Evolutionary conservation across 2,113 vertebrate genomes (phyloP).

Genomic region (Tichodroma muraria): DNA sequence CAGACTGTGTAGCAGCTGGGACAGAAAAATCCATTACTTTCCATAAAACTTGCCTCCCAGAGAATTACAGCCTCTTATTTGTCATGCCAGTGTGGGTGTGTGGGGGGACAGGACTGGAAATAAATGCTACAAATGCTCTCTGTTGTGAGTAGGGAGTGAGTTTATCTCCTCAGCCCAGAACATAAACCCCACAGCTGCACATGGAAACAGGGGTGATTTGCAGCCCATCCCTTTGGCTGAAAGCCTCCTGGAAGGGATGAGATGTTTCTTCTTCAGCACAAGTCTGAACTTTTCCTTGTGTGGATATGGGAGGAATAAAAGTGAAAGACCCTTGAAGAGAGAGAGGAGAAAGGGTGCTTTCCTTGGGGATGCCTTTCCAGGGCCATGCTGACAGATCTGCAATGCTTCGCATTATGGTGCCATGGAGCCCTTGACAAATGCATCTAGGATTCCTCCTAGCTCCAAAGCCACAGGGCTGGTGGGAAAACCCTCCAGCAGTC

Average conservation of each 20-base stretch:
- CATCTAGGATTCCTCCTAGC: neutral
- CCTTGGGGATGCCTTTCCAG: neutral
- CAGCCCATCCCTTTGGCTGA: neutral
- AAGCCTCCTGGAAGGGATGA: neutral
- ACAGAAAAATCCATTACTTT: conserved; percentile 12
- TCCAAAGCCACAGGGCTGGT: neutral
- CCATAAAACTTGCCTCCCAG: conserved; percentile 9
- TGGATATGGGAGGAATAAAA: neutral
- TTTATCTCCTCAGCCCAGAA: conserved; percentile 34
- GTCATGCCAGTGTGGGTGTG: neutral
- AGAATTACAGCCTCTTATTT: conserved; percentile 14
- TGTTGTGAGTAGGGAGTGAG: neutral
- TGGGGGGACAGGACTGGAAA: neutral
- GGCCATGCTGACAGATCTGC: conserved; percentile 12
- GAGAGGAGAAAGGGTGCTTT: conserved; percentile 22
- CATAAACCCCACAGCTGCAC: neutral
- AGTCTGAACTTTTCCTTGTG: neutral
- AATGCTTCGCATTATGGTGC: neutral
- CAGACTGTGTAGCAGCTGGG: neutral
- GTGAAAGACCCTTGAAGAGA: neutral
- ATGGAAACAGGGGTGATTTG: conserved; percentile 17
- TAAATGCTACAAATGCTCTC: neutral
- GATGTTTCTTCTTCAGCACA: neutral
- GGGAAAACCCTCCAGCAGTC: conserved; percentile 12
- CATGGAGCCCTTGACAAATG: neutral